Percentiles rank a stretch among this genome's conserved stretches.
Evolutionary conservation across 2,113 vertebrate genomes (phyloP).

Genomic region (Scomber japonicus): DNA sequence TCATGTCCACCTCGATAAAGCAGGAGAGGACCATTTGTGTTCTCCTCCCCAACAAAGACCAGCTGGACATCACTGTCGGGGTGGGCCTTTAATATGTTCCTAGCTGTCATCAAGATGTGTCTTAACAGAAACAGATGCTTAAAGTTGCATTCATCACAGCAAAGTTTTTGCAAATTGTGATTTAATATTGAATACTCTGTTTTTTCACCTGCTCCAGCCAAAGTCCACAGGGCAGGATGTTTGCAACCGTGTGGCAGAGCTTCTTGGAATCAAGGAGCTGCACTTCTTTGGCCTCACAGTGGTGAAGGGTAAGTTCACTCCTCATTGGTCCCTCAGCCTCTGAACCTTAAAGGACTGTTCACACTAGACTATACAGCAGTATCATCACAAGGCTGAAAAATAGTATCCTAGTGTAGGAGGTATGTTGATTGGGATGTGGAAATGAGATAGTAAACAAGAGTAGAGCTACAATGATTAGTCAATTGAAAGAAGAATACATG

Average conservation of each 20-base stretch:
- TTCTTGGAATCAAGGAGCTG: conserved; percentile 88
- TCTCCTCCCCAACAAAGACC: conserved; percentile 89
- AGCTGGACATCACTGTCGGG: conserved; percentile 86
- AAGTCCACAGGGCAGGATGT: conserved; percentile 91
- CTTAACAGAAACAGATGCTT: not conserved
- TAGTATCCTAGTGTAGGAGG: not conserved
- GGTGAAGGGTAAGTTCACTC: conserved; percentile 87
- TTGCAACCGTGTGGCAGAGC: conserved; percentile 86
- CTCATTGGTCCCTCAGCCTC: not conserved
- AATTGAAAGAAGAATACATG: too few relatives aligned
- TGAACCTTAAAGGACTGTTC: conserved; percentile 8
- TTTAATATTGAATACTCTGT: not conserved
- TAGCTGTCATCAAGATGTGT: not conserved
- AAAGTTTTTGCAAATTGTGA: conserved; percentile 6
- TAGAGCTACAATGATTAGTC: too few relatives aligned
- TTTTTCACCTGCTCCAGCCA: conserved; percentile 76
- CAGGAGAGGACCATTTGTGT: conserved; percentile 88
- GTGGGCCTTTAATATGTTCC: conserved; percentile 75
- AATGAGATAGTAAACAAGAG: not conserved
- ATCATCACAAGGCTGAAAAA: not conserved
- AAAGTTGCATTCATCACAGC: not conserved
- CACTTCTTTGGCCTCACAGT: conserved; percentile 93
- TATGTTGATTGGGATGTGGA: not conserved
- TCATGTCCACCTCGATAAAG: conserved; percentile 79
- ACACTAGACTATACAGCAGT: not conserved